Base-by-base conservation (phyloP, 2,888 invertebrate genomes). In the Pomacea canaliculata region DNA sequence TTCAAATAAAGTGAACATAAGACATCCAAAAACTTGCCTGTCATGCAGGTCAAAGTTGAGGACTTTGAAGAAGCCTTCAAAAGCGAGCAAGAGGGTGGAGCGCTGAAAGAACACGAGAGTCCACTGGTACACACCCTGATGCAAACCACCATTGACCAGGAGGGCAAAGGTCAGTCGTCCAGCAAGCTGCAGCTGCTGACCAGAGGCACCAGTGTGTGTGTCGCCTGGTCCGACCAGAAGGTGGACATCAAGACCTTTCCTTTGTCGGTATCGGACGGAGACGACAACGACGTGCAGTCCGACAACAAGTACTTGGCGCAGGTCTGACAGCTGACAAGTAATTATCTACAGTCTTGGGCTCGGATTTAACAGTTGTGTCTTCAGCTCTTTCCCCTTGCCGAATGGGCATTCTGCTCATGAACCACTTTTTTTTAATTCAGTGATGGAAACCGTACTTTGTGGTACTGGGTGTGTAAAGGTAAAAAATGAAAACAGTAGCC, bases 151-250 rank as follows among this genome's bases (percentile, higher is more conserved):
- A 71, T 80, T 23, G 78, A 78, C 76, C 56, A 71, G 18, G 69
- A 78, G 2, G 79, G 80, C 51, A 70, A 77, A 51, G 78, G 73
- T 23, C 71, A 66, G 13, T 67, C 76, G 19, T 13, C 23, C 66
- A 71, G 70, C 63, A 70, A 77, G 76, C 76, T 81, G 60, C 82
- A 82, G 71, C 76, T 82, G 27, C 68, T 80, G 70, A 80, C 80
- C 51, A 73, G 69, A n/a, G 82, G 82, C 63, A 69, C 78, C 27
- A 78, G 76, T 59, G 72, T 79, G 51, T 78, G 79, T 51, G 79
- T 81, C 59, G 76, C 80, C 70, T 82, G 82, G 82, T 79, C 80
- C 8, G 82, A 82, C 76, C 82, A 82, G 76, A 80, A 79, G 71
- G 82, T 82, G 77, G 81, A 82, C 78, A 82, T 82, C 72, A 79